Percentiles rank a stretch among this genome's conserved stretches.
Evolutionary conservation across 2,797 vertebrate species (phyloP).

Genomic region (Octomys mimax): DNA sequence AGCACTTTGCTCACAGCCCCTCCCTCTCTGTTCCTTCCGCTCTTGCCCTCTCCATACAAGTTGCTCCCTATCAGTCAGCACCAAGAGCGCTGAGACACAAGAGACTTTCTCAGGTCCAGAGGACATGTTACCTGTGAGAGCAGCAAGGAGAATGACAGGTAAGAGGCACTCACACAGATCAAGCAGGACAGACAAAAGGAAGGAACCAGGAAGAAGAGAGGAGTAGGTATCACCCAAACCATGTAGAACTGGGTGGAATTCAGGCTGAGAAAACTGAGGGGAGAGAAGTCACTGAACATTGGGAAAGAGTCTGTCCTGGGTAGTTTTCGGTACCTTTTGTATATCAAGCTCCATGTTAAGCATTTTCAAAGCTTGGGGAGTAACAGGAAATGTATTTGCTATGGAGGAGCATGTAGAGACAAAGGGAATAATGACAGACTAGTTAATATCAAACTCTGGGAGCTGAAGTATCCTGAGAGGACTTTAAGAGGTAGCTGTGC

Average conservation of each 20-base stretch:
- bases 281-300: background rate
- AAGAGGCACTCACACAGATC: background rate
- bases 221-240: background rate
- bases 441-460: background rate
- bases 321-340: background rate
- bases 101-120: slow-evolving; percentile 49
- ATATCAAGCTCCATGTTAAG: background rate
- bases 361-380: background rate
- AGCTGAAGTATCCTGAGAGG: background rate
- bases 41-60: slow-evolving; percentile 4
- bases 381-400: background rate
- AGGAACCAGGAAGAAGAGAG: background rate
- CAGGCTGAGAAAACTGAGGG: background rate
- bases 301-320: background rate
- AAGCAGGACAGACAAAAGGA: background rate
- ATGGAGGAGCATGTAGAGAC: background rate
- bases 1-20: background rate
- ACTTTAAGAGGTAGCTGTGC: background rate
- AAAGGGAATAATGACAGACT: background rate
- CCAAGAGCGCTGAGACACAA: slow-evolving; percentile 27
- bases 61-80: background rate
- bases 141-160: slow-evolving; percentile 64
- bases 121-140: slow-evolving; percentile 65
- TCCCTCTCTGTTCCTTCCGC: slow-evolving; percentile 59
- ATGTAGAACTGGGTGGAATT: background rate